Evolutionary conservation across 2,113 vertebrate genomes (phyloP), one percentile per base, ranked within the genome.

Genomic region (Zosterops hypoxanthus): DNA sequence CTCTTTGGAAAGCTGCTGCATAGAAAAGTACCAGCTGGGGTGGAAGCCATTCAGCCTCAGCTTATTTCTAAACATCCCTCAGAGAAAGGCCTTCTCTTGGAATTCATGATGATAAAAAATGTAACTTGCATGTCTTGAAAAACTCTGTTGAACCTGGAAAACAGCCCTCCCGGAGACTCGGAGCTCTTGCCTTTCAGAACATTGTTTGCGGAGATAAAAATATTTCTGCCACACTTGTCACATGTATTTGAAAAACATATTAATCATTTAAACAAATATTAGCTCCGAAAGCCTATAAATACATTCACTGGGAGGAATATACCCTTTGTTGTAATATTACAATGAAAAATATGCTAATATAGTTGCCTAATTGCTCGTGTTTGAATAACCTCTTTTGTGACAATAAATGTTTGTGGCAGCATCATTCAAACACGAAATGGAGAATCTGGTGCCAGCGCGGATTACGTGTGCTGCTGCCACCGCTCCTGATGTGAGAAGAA

Each of bases 201-300:
- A 65, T 87, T 79, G 86, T 92, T 63, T 77, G 92, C 9, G 5
- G 80, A 97, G 97, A 97, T 95, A 95, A 92, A 97, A 98, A 96
- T 95, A 91, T 25, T 95, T 95, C 95, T 97, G 97, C 97, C 96
- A 95, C 20, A 69, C 97, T 97, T 97, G 97, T 97, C 98, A 96
- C 86, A 75, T 94, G 84, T 92, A 95, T 98, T 97, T 98, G 97
- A 97, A 98, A 98, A 98, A 98, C 97, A 98, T 97, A 98, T 98
- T 97, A 97, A 98, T 98, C 97, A 98, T 97, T 96, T 98, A 97
- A 98, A 98, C 97, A 98, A 98, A 98, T 97, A 98, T 97, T 97
- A 97, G 96, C 97, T 98, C 97, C 47, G 33, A 96, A 95, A 95
- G 92, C 96, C 96, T 94, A 96, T 96, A 97, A 98, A 97, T 96